Conservation (phyloP, 2,113 vertebrate species). For the Genyomyrus donnyi region DNA sequence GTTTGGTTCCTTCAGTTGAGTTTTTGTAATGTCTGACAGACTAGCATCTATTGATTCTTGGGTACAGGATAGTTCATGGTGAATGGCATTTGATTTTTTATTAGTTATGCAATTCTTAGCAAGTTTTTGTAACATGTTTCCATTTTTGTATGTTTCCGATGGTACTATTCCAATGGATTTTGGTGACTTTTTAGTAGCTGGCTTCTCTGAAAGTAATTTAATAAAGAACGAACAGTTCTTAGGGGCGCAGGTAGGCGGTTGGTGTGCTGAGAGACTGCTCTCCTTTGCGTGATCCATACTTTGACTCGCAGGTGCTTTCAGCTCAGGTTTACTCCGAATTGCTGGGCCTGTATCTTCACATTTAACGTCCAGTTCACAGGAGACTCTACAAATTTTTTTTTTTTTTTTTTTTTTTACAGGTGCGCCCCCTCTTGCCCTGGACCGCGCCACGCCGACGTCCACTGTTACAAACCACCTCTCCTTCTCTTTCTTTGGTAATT, state of each 20-base stretch:
- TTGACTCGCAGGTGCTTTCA: slow-evolving; percentile 32
- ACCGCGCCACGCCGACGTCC: slow-evolving; percentile 23
- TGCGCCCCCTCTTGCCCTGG: slow-evolving; percentile 29
- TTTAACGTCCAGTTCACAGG: slow-evolving; percentile 25
- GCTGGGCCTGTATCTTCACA: slow-evolving; percentile 31
- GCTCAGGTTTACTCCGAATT: slow-evolving; percentile 44
- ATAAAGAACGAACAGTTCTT: slow-evolving; percentile 17
- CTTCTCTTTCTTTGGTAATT: slow-evolving; percentile 8
- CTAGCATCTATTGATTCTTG: neutral
- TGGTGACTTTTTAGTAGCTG: neutral
- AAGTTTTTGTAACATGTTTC: neutral
- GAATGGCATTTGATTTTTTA: neutral
- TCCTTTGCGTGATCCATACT: slow-evolving; percentile 22
- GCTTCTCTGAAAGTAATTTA: neutral
- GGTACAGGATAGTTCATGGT: neutral
- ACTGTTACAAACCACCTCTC: slow-evolving; percentile 18
- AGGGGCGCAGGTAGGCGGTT: neutral
- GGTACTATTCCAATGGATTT: neutral
- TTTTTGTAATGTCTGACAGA: neutral
- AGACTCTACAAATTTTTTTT: slow-evolving; percentile 41
- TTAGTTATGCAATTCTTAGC: neutral
- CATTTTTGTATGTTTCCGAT: neutral
- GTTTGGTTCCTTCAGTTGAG: neutral
- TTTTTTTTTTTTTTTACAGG: slow-evolving; percentile 55
- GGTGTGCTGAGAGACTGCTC: neutral